Percentiles rank a stretch among this genome's conserved stretches.
These are phyloP conservation scores for Hypercompe scribonia DNA, from an alignment of 2,888 invertebrate species.

Conservation along the genomic window DNA sequence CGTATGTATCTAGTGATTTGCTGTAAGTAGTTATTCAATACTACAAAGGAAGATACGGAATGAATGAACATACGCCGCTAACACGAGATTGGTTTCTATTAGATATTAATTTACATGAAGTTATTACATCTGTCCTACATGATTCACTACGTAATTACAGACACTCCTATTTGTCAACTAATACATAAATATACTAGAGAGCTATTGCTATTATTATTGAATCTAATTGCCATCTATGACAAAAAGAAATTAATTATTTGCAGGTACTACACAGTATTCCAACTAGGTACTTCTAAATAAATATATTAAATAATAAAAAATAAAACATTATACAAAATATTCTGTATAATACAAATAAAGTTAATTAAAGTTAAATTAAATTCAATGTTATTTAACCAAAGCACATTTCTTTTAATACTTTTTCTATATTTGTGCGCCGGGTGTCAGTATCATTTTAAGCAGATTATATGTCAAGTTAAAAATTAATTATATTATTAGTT, in stretches of 20 bases:
- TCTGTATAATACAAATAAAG: conserved; percentile 1
- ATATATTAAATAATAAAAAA: conserved; percentile 10
- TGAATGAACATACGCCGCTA: conserved; percentile 22
- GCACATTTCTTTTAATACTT: neutral
- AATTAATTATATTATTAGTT: neutral
- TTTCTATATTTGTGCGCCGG: neutral
- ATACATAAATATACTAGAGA: conserved; percentile 35
- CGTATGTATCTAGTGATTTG: conserved; percentile 2
- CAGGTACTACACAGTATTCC: conserved; percentile 34
- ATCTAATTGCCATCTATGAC: conserved; percentile 23
- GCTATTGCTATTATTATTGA: conserved; percentile 25
- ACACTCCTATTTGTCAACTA: conserved; percentile 30
- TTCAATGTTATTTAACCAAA: neutral
- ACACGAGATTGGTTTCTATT: conserved; percentile 8
- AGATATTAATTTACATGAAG: neutral
- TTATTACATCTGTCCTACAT: conserved; percentile 25
- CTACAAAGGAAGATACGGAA: conserved; percentile 21
- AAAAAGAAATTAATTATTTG: conserved; percentile 26
- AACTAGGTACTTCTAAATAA: conserved; percentile 14
- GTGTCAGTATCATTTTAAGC: neutral
- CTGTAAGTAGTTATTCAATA: conserved; percentile 19
- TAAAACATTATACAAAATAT: neutral
- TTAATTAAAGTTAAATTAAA: neutral
- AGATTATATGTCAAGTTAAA: neutral
- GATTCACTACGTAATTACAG: conserved; percentile 31